These are phyloP conservation scores for Sarcoramphus papa DNA, from an alignment of 2,797 vertebrate genomes.

Conservation along the genomic window DNA sequence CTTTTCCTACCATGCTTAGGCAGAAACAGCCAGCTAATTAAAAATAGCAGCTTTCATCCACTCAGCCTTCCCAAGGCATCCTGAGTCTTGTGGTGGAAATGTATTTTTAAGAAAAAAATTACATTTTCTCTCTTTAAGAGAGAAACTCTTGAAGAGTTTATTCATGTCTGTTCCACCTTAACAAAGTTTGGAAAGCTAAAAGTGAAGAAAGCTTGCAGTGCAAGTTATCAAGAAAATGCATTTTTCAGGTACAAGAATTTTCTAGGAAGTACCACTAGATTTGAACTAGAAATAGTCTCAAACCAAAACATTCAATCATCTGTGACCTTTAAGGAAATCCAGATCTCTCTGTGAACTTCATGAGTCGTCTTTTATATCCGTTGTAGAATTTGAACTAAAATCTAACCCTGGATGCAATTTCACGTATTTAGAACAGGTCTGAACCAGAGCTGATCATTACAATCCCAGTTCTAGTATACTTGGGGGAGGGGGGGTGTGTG, in stretches of 20 bases:
- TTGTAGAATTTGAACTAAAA: not conserved
- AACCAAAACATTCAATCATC: not conserved
- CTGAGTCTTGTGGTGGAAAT: not conserved
- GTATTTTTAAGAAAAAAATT: not conserved
- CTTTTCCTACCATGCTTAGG: not conserved
- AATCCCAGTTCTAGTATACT: not conserved
- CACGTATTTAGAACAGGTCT: not conserved
- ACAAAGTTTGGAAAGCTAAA: not conserved
- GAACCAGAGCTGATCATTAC: not conserved
- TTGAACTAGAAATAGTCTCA: not conserved
- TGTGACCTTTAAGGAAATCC: not conserved
- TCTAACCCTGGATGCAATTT: not conserved
- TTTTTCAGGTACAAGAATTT: not conserved
- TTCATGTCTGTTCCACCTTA: not conserved
- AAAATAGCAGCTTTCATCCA: not conserved
- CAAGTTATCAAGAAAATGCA: not conserved
- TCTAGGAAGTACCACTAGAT: not conserved
- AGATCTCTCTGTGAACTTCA: not conserved
- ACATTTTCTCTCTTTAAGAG: not conserved
- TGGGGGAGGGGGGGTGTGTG: no score
- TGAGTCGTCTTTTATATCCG: not conserved
- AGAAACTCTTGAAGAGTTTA: not conserved
- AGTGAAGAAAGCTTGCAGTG: not conserved
- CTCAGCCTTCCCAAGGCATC: not conserved
- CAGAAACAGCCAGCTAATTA: constrained; percentile 10